Percentiles rank a stretch among this genome's conserved stretches.
phyloP scores from a whole-genome alignment of 1,140 invertebrate genomes.

The Eueides isabella region DNA sequence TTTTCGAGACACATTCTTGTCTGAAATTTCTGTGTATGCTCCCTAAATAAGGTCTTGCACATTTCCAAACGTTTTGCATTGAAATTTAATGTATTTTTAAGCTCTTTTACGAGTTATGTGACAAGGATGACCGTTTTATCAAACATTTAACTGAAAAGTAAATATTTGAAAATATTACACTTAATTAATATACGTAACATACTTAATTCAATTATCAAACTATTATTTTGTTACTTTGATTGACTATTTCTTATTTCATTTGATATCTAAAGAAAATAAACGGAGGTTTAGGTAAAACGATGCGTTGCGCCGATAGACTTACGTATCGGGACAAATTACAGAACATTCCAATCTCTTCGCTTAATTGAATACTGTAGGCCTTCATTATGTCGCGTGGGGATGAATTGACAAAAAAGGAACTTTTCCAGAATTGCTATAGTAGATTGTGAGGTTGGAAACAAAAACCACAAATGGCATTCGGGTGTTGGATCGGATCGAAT shows the following conservation, averaged over 20 bases:
- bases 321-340: conserved; percentile 64
- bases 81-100: neutral
- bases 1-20: conserved; percentile 25
- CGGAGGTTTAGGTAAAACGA: neutral
- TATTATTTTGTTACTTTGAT: neutral
- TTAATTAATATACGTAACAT: neutral
- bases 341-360: conserved; percentile 73
- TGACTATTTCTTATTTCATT: neutral
- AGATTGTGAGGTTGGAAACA: conserved; percentile 54
- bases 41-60: conserved; percentile 13
- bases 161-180: neutral
- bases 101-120: neutral
- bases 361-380: conserved; percentile 77
- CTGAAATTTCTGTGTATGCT: conserved; percentile 18
- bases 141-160: neutral
- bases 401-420: conserved; percentile 64
- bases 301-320: conserved; percentile 60
- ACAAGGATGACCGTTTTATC: neutral
- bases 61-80: neutral
- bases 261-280: neutral
- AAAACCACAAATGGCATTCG: conserved; percentile 71
- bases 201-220: neutral
- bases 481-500: conserved; percentile 62
- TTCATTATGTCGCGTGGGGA: conserved; percentile 63
- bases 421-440: conserved; percentile 61